Percentiles rank a stretch among this genome's conserved stretches.
Evolutionary conservation across 2,888 invertebrate species (phyloP).

Genomic region (Watsonalla cultraria): DNA sequence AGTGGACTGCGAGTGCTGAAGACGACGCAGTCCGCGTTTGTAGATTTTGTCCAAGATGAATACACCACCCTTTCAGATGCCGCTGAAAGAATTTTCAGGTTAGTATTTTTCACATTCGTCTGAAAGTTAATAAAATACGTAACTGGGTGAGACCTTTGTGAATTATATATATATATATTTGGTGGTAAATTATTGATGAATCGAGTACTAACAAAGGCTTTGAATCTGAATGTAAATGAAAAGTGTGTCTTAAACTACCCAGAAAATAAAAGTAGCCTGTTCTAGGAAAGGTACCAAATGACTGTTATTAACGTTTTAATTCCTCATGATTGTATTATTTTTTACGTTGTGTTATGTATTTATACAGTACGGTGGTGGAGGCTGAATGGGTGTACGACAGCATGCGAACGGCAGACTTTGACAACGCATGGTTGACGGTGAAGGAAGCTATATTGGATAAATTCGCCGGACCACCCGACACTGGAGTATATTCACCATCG

Average conservation of each 20-base stretch:
- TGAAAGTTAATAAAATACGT: too few relatives aligned
- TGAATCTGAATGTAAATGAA: too few relatives aligned
- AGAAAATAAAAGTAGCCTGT: too few relatives aligned
- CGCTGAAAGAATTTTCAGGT: conserved; percentile 84
- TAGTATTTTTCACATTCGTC: too few relatives aligned
- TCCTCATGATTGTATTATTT: conserved; percentile 10
- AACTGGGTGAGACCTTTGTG: too few relatives aligned
- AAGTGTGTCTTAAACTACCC: too few relatives aligned
- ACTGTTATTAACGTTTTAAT: too few relatives aligned
- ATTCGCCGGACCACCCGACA: conserved; percentile 86
- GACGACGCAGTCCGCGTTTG: conserved; percentile 89
- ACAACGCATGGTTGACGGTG: conserved; percentile 83
- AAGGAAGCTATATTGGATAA: conserved; percentile 84
- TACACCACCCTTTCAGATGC: conserved; percentile 87
- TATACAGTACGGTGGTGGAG: conserved; percentile 83
- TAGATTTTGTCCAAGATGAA: conserved; percentile 88
- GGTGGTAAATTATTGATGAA: too few relatives aligned
- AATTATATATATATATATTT: too few relatives aligned
- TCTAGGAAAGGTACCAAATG: too few relatives aligned
- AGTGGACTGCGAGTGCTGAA: conserved; percentile 85
- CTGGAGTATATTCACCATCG: conserved; percentile 86
- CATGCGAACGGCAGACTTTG: conserved; percentile 82
- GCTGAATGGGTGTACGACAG: conserved; percentile 86
- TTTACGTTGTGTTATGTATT: conserved; percentile 3
- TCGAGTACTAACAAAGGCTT: too few relatives aligned